Percentiles rank a stretch among this genome's conserved stretches.
Conservation (phyloP, 2,888 invertebrate species). For the Synergus gifuensis region DNA sequence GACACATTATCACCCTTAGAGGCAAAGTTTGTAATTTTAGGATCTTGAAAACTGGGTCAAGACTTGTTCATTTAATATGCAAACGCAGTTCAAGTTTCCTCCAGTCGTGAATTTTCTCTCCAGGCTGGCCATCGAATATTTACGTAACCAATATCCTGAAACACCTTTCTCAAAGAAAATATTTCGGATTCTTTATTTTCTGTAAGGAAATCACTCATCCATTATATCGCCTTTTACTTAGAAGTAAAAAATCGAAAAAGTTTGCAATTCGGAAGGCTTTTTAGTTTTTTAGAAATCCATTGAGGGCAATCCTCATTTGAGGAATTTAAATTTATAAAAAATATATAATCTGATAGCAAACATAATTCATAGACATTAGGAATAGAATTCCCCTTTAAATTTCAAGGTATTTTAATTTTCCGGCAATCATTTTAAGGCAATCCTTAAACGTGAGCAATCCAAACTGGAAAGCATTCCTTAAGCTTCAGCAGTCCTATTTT, state of each 20-base stretch:
- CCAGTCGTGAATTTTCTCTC: not conserved
- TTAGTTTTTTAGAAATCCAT: not conserved
- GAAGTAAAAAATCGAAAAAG: not conserved
- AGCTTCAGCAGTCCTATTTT: too few relatives aligned
- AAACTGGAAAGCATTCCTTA: too few relatives aligned
- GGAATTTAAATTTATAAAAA: too few relatives aligned
- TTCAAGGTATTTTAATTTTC: too few relatives aligned
- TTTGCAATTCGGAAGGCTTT: not conserved
- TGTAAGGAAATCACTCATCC: too few relatives aligned
- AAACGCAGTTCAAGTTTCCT: not conserved
- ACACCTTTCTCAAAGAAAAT: not conserved
- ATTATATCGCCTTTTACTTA: not conserved
- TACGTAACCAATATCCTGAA: not conserved
- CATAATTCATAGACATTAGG: too few relatives aligned
- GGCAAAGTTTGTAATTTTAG: conserved; percentile 21
- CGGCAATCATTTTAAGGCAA: too few relatives aligned
- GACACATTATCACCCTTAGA: not conserved
- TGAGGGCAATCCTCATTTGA: not conserved
- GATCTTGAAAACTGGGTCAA: conserved; percentile 25
- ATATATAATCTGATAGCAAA: too few relatives aligned
- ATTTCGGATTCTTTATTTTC: not conserved
- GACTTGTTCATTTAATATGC: not conserved
- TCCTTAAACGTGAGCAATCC: too few relatives aligned
- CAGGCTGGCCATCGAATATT: not conserved
- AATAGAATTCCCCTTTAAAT: too few relatives aligned